Evolutionary conservation across 2,113 vertebrate genomes (phyloP), one percentile per base, ranked within the genome.

Genomic region (Spea bombifrons): DNA sequence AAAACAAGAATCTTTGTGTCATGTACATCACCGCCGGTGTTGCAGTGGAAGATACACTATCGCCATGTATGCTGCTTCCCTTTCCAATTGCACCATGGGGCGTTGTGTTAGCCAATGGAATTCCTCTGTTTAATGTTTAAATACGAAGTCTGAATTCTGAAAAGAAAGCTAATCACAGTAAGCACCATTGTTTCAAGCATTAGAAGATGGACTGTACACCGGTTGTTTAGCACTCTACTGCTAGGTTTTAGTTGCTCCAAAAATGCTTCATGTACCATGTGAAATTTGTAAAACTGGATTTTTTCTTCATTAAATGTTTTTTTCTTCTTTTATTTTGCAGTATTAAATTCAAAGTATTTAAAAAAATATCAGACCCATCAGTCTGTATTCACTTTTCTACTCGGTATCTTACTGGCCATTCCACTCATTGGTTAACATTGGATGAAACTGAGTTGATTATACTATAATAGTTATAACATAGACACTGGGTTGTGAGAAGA

Each of bases 291-390:
- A 77, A 67, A 66, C 50, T 72, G 59, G 48, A 64, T 65, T 78
- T 78, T 68, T 69, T 71, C 65, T 67, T 16, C 17, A 4, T 59
- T 61, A 48, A 77, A 77, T 43, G 50, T 76, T 61, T 77, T 45
- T 55, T 6, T 13, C 4, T 12, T 79, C 73, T 73, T 79, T 79
- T 79, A 79, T 79, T 71, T 73, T 59, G 70, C 77, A 79, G 77
- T 79, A 79, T 79, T 79, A 79, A 79, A 73, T 45, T 49, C 30
- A 78, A 78, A 78, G 76, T 78, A 78, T 78, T 78, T 78, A 78
- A 78, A 71, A 78, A 64, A 13, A 64, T n/a, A n/a, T n/a, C n/a
- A n/a, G n/a, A 30, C 30, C 30, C 30, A 30, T 30, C 30, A 30
- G 30, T 30, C 30, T 30, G 30, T n/a, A 57, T 1, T 9, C 16